Evolutionary conservation across 2,797 vertebrate species (phyloP).

Genomic region (Brachyrhaphis roseni): DNA sequence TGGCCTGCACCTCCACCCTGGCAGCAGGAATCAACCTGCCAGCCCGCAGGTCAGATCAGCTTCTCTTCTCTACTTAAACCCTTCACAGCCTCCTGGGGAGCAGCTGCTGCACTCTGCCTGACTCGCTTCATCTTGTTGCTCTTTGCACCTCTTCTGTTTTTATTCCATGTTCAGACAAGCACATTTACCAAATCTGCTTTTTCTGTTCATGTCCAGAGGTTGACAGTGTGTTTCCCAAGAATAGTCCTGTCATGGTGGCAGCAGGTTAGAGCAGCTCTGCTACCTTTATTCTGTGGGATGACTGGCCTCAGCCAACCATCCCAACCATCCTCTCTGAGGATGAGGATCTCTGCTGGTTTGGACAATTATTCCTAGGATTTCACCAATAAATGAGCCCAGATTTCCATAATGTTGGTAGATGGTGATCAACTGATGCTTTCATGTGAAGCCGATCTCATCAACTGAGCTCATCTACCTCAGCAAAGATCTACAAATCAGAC

Average conservation of each 20-base stretch:
- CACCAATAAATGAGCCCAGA: too few relatives aligned
- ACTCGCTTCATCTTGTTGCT: background rate
- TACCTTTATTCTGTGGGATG: background rate
- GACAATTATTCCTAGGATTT: background rate
- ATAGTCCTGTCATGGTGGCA: background rate
- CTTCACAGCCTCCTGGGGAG: background rate
- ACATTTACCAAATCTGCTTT: background rate
- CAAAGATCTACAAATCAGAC: too few relatives aligned
- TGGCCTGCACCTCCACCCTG: slow-evolving; percentile 94
- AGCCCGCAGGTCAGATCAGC: slow-evolving; percentile 83
- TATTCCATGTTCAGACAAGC: background rate
- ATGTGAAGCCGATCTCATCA: too few relatives aligned
- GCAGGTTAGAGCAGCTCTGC: background rate
- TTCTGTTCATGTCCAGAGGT: background rate
- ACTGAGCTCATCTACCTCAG: too few relatives aligned
- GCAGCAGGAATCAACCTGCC: slow-evolving; percentile 96
- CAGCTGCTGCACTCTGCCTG: background rate
- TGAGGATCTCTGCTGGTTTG: background rate
- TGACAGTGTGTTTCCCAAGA: background rate
- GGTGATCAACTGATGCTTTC: too few relatives aligned
- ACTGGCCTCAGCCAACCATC: too few relatives aligned
- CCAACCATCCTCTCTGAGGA: too few relatives aligned
- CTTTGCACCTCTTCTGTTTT: background rate
- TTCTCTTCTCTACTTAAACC: background rate
- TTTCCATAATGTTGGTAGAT: too few relatives aligned